These are phyloP conservation scores for Pristionchus fissidentatus DNA, from an alignment of 2,888 invertebrate species.

Conservation along the genomic window DNA sequence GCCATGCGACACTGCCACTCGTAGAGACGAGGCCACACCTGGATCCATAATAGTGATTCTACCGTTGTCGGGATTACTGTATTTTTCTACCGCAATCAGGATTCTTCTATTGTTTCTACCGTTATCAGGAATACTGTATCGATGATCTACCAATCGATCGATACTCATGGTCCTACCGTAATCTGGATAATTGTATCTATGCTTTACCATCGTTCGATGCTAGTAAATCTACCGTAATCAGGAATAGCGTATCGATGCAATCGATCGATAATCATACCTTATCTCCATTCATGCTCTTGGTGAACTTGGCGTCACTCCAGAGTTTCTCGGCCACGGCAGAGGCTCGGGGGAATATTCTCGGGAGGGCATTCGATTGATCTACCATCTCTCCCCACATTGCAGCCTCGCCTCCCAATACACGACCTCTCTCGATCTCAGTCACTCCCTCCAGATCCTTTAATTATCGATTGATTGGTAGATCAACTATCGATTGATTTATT, in stretches of 20 bases:
- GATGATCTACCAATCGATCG: no score
- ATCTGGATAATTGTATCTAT: no score
- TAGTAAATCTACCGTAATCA: no score
- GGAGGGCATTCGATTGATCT: slow-evolving; percentile 25
- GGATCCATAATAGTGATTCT: no score
- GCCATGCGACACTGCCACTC: slow-evolving; percentile 50
- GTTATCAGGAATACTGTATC: not conserved
- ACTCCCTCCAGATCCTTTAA: slow-evolving; percentile 31
- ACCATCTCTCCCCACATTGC: slow-evolving; percentile 53
- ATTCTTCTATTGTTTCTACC: no score
- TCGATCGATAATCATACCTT: not conserved
- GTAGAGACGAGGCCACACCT: slow-evolving; percentile 48
- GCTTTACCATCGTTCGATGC: no score
- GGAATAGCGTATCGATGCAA: no score
- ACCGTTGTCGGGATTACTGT: no score
- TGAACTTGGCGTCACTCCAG: slow-evolving; percentile 49
- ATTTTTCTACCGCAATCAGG: no score
- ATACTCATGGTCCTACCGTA: no score
- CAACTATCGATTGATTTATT: not conserved
- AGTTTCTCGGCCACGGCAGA: slow-evolving; percentile 47
- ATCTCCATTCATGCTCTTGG: slow-evolving; percentile 26
- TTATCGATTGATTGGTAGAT: not conserved
- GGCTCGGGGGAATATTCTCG: slow-evolving; percentile 46
- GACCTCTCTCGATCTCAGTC: slow-evolving; percentile 17
- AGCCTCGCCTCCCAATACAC: slow-evolving; percentile 49